Evolutionary conservation across 1,140 invertebrate species (phyloP).

Genomic region (Drosophila kikkawai): DNA sequence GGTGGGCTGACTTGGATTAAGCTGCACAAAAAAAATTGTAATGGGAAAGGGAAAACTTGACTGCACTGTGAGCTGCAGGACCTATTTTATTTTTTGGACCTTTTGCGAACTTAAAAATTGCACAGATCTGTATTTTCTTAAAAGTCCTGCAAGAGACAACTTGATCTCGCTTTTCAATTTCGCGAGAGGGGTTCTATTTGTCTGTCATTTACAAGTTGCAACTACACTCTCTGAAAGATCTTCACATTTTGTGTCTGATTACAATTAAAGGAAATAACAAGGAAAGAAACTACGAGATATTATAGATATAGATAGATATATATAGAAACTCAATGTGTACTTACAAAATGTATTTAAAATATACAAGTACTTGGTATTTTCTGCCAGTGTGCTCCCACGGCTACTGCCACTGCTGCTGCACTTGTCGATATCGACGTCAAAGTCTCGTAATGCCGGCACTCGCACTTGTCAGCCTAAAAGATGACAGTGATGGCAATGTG

Average conservation of each 20-base stretch:
- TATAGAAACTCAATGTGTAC: too few species aligned
- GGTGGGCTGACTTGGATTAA: slow-evolving; percentile 28
- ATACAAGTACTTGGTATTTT: background rate
- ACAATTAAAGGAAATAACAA: background rate
- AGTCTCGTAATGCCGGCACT: slow-evolving; percentile 75
- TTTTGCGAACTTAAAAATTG: background rate
- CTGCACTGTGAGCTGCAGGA: background rate
- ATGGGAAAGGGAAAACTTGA: background rate
- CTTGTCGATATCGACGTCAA: slow-evolving; percentile 58
- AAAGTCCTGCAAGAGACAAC: background rate
- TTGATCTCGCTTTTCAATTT: too few species aligned
- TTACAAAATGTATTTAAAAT: background rate
- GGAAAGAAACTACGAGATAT: too few species aligned
- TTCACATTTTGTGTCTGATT: too few species aligned
- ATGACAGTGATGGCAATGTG: slow-evolving; percentile 77
- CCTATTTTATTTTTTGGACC: background rate
- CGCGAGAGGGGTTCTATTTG: background rate
- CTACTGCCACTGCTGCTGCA: slow-evolving; percentile 37
- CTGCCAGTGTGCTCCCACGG: background rate
- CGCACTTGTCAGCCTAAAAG: slow-evolving; percentile 80
- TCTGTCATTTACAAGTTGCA: background rate
- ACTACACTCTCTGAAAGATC: background rate
- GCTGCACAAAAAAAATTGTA: slow-evolving; percentile 28
- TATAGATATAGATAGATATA: too few species aligned
- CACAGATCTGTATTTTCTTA: background rate